Evolutionary conservation across 1,140 invertebrate genomes (phyloP).

Genomic region (Cryptotermes secundus): DNA sequence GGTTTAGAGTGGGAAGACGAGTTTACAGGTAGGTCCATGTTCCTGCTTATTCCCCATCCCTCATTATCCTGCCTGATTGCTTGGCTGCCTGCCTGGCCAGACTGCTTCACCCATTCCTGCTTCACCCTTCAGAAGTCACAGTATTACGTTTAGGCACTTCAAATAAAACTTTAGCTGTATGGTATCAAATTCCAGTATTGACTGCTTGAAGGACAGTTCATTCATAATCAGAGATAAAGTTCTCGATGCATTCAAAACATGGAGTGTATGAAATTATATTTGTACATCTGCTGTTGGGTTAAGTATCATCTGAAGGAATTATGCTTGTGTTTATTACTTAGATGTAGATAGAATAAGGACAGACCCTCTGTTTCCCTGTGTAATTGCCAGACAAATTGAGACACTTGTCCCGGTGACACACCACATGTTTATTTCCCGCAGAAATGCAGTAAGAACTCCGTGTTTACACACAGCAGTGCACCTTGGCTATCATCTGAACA

Average conservation of each 20-base stretch:
- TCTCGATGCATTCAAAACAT: not conserved
- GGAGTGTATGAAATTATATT: not conserved
- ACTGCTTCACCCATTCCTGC: not conserved
- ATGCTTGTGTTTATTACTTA: no score
- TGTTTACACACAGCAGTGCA: no score
- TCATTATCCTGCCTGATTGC: not conserved
- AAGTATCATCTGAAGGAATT: no score
- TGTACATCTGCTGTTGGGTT: no score
- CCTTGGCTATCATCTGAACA: no score
- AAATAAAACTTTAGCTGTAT: not conserved
- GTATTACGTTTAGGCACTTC: not conserved
- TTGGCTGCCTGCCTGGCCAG: not conserved
- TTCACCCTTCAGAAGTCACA: not conserved
- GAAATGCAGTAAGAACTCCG: no score
- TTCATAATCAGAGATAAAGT: not conserved
- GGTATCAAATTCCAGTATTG: not conserved
- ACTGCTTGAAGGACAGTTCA: not conserved
- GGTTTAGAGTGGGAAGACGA: constrained; percentile 99
- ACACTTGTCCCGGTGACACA: no score
- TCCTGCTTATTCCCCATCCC: constrained; percentile 20
- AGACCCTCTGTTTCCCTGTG: no score
- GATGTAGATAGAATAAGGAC: no score
- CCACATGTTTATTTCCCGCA: no score
- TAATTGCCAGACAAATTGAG: no score
- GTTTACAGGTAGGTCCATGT: constrained; percentile 89